phyloP scores from a whole-genome alignment of 2,113 vertebrate species.

The Sakesphorus luctuosus region DNA sequence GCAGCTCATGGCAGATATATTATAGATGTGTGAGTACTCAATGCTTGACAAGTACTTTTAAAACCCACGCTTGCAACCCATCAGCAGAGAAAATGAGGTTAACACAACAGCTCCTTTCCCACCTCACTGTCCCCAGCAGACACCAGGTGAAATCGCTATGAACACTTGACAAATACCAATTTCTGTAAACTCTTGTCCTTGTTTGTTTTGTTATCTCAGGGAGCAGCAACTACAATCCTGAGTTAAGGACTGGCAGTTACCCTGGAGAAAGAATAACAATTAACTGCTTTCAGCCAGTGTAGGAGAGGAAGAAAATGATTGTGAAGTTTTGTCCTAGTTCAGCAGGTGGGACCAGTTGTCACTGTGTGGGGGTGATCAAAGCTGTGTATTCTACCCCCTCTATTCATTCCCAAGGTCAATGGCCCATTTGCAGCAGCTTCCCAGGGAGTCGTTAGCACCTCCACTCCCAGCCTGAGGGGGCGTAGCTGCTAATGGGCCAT shows the following conservation, averaged over 20 bases:
- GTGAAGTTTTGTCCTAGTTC: not conserved
- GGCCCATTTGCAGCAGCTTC: too few relatives aligned
- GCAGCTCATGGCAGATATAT: not conserved
- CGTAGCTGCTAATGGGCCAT: too few relatives aligned
- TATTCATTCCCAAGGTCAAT: too few relatives aligned
- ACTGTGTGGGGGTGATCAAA: too few relatives aligned
- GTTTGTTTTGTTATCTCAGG: not conserved
- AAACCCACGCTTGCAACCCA: rapidly evolving
- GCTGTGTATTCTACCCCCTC: too few relatives aligned
- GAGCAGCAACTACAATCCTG: not conserved
- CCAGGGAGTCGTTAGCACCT: too few relatives aligned
- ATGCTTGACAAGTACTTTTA: not conserved
- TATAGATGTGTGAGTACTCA: not conserved
- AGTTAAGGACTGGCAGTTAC: not conserved
- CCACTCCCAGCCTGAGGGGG: too few relatives aligned
- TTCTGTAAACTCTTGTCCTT: not conserved
- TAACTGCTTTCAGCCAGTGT: not conserved
- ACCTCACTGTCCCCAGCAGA: not conserved
- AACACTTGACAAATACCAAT: not conserved
- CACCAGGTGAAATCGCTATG: not conserved
- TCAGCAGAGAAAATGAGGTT: not conserved
- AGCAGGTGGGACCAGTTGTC: too few relatives aligned
- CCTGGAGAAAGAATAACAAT: conserved; percentile 4
- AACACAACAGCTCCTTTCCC: not conserved
- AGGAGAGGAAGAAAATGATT: not conserved